Evolutionary conservation across 2,888 invertebrate genomes (phyloP).

Genomic region (Cephonodes hylas): DNA sequence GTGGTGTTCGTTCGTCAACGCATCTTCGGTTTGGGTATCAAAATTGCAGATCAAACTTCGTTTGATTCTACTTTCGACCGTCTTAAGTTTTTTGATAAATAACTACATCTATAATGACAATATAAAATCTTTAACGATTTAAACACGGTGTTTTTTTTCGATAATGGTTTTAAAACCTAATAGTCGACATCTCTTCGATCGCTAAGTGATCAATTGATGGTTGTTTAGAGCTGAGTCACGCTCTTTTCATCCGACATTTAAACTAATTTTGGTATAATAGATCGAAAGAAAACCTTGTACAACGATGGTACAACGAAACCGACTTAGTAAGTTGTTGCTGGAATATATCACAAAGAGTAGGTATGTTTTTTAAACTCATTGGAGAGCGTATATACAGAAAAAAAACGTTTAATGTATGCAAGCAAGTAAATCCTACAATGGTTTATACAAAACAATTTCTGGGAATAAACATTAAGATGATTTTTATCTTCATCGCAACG

Average conservation of each 20-base stretch:
- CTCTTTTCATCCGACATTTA: constrained; percentile 27
- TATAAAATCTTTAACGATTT: neutral
- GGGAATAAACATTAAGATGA: neutral
- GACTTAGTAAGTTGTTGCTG: neutral
- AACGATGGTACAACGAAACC: neutral
- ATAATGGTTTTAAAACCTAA: constrained; percentile 62
- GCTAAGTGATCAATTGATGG: constrained; percentile 35
- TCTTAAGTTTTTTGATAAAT: neutral
- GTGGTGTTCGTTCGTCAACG: neutral
- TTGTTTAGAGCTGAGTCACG: constrained; percentile 49
- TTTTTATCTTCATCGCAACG: constrained; percentile 17
- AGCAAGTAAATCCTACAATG: neutral
- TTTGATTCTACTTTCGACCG: no score
- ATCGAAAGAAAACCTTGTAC: neutral
- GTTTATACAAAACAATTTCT: neutral
- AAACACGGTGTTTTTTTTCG: constrained; percentile 36
- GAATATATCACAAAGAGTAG: no score
- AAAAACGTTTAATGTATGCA: neutral
- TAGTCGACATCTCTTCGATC: constrained; percentile 49
- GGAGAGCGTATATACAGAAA: neutral
- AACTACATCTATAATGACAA: neutral
- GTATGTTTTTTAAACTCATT: no score
- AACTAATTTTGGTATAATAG: neutral
- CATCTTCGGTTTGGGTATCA: neutral
- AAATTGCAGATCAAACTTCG: no score